phyloP scores from a whole-genome alignment of 1,140 invertebrate species.

The Trichonephila inaurata region DNA sequence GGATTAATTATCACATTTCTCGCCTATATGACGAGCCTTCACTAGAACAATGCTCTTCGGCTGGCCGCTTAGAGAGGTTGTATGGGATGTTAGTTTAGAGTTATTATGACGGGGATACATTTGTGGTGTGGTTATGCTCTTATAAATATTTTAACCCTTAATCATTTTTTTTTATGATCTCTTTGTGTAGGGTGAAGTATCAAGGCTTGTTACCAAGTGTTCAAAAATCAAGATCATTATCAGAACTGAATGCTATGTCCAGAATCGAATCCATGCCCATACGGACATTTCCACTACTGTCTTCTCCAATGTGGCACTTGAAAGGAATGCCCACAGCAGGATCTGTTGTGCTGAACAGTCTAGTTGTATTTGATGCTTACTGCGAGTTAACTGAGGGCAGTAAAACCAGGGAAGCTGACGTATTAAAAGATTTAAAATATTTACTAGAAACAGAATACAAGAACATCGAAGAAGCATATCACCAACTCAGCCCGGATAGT shows the following conservation, averaged over 20 bases:
- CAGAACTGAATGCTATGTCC: not conserved
- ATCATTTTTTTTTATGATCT: not conserved
- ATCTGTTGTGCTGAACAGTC: not conserved
- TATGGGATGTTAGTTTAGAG: too few relatives aligned
- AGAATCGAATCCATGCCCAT: not conserved
- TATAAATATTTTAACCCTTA: too few relatives aligned
- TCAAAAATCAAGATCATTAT: not conserved
- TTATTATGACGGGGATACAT: too few relatives aligned
- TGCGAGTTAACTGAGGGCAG: not conserved
- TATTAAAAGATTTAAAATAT: not conserved
- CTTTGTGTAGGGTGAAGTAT: not conserved
- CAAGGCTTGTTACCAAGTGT: constrained; percentile 1
- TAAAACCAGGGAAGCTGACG: not conserved
- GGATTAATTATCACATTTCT: too few relatives aligned
- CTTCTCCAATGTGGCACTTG: not conserved
- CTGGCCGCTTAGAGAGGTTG: too few relatives aligned
- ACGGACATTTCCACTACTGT: not conserved
- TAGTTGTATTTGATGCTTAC: not conserved
- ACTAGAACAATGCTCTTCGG: too few relatives aligned
- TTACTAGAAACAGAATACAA: not conserved
- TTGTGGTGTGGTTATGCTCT: too few relatives aligned
- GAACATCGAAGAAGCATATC: not conserved
- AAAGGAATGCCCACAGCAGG: not conserved
- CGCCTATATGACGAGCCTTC: too few relatives aligned
- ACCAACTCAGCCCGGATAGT: not conserved